Percentiles rank a stretch among this genome's conserved stretches.
These are phyloP conservation scores for Heliornis fulica DNA, from an alignment of 2,113 vertebrate genomes.

Conservation along the genomic window DNA sequence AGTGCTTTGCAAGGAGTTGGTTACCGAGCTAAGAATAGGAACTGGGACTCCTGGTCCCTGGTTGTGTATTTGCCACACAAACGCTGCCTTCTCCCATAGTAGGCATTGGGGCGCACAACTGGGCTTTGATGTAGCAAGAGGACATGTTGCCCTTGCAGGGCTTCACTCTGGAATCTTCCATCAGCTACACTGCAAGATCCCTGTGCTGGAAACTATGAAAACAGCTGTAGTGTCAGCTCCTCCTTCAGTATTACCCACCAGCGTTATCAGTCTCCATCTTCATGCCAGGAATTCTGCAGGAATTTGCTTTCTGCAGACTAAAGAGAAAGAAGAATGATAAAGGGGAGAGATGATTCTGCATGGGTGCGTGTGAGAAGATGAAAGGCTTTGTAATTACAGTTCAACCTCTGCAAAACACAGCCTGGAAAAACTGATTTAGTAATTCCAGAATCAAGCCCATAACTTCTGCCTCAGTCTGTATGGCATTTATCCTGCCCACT, in stretches of 20 bases:
- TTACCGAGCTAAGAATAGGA: neutral
- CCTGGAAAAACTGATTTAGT: neutral
- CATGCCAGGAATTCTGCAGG: neutral
- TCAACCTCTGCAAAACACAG: neutral
- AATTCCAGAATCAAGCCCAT: neutral
- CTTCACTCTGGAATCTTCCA: neutral
- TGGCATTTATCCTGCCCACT: neutral
- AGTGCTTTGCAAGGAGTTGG: neutral
- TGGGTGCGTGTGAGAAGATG: neutral
- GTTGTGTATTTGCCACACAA: accelerated
- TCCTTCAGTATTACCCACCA: neutral
- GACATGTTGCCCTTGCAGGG: neutral
- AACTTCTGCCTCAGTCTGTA: neutral
- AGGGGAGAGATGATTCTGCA: neutral
- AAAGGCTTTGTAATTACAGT: neutral
- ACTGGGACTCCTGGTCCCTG: neutral
- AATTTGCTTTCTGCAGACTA: conserved; percentile 1
- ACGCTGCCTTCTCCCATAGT: neutral
- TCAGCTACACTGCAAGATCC: neutral
- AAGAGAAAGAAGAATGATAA: neutral
- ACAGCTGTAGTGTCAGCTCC: neutral
- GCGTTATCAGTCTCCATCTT: neutral
- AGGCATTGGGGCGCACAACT: neutral
- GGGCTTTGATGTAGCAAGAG: neutral
- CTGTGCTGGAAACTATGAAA: neutral